Percentiles rank a stretch among this genome's conserved stretches.
Conservation (phyloP, 2,797 vertebrate genomes). For the Protosalanx chinensis region DNA sequence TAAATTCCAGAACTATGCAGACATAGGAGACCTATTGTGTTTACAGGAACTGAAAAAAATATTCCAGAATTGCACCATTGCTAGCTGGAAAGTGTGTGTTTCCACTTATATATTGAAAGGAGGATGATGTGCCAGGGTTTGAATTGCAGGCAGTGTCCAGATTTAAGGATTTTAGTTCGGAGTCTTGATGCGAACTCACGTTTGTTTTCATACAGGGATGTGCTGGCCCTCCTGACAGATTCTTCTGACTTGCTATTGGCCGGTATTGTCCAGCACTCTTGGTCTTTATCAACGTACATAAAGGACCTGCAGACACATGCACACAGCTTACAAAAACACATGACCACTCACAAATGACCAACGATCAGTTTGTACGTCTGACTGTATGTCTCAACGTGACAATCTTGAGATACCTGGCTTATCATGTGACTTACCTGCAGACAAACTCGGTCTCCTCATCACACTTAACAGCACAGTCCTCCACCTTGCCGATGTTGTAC, state of each 20-base stretch:
- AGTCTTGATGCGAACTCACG: constrained; percentile 57
- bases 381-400: too few species aligned
- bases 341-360: too few species aligned
- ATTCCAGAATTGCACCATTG: too few species aligned
- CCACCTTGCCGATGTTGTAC: constrained; percentile 42
- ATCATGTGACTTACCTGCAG: constrained; percentile 62
- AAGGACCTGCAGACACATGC: constrained; percentile 75
- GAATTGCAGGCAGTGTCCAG: too few species aligned
- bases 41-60: too few species aligned
- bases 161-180: neutral
- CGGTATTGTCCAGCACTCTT: constrained; percentile 77
- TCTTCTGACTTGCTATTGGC: constrained; percentile 80
- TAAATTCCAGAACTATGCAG: neutral
- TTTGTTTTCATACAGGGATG: constrained; percentile 83
- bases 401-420: neutral
- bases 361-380: neutral
- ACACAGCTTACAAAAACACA: neutral
- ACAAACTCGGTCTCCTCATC: constrained; percentile 60
- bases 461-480: constrained; percentile 66
- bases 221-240: constrained; percentile 71
- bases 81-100: too few species aligned
- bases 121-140: too few species aligned
- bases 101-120: too few species aligned
- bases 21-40: too few species aligned
- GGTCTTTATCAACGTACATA: constrained; percentile 82